Percentiles rank a stretch among this genome's conserved stretches.
phyloP scores from a whole-genome alignment of 2,797 vertebrate genomes.

The Anguilla anguilla region DNA sequence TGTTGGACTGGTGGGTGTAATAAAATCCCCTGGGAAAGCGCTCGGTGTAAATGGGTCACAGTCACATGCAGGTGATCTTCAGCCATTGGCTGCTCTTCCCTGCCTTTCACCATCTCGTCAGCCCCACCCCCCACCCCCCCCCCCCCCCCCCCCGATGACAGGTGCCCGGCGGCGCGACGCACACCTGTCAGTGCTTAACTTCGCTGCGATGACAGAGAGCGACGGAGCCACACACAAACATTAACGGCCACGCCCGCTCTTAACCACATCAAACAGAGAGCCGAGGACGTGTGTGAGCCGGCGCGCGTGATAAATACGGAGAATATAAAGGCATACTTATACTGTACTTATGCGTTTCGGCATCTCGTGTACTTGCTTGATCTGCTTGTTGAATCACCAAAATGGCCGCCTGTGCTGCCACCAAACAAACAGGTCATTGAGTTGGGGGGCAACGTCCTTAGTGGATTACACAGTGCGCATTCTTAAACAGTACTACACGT shows the following conservation, averaged over 20 bases:
- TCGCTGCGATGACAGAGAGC: constrained; percentile 41
- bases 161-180: constrained; percentile 67
- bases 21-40: not conserved
- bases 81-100: constrained; percentile 56
- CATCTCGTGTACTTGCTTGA: not conserved
- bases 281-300: not conserved
- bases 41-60: constrained; percentile 52
- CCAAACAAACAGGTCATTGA: not conserved
- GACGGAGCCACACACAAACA: constrained; percentile 30
- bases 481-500: not conserved
- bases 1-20: not conserved
- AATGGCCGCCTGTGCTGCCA: not conserved
- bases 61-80: constrained; percentile 55
- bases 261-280: not conserved
- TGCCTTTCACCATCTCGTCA: constrained; percentile 20
- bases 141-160: constrained; percentile 58
- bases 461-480: not conserved
- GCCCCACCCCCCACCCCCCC: constrained; percentile 34
- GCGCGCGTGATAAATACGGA: not conserved
- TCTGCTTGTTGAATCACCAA: no score
- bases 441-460: not conserved
- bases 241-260: not conserved
- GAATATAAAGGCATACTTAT: no score
- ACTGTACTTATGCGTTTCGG: no score
- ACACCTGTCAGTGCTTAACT: constrained; percentile 63